Conservation (phyloP, 1,140 invertebrate species). For the Rhizoglyphus robini region DNA sequence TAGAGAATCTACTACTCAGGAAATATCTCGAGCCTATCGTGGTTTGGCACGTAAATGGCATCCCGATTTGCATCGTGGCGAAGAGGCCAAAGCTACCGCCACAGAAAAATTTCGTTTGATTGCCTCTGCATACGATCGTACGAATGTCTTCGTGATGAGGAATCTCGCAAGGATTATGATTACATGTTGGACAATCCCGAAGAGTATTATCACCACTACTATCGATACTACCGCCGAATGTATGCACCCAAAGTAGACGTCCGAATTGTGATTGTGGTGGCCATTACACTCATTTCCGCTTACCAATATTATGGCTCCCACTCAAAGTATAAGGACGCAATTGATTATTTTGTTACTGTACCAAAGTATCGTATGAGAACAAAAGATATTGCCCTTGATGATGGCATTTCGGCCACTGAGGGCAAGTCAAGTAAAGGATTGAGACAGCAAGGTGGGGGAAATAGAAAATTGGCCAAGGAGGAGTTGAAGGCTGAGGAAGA, state of each 20-base stretch:
- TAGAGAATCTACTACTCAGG: slow-evolving; percentile 51
- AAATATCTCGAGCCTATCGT: slow-evolving; percentile 64
- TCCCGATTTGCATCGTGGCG: slow-evolving; percentile 58
- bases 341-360: slow-evolving; percentile 67
- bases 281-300: slow-evolving; percentile 65
- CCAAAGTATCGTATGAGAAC: slow-evolving; percentile 67
- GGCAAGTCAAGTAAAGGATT: slow-evolving; percentile 39
- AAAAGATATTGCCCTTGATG: slow-evolving; percentile 59
- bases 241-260: slow-evolving; percentile 81
- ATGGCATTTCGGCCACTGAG: slow-evolving; percentile 38
- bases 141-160: slow-evolving; percentile 63
- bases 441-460: slow-evolving; percentile 31
- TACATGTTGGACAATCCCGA: slow-evolving; percentile 90
- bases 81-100: slow-evolving; percentile 54
- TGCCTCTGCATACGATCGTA: slow-evolving; percentile 61
- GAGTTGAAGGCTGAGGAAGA: slow-evolving; percentile 65
- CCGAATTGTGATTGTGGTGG: slow-evolving; percentile 63
- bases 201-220: slow-evolving; percentile 75
- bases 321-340: slow-evolving; percentile 57
- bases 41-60: slow-evolving; percentile 62
- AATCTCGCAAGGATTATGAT: slow-evolving; percentile 70
- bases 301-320: slow-evolving; percentile 40
- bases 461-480: slow-evolving; percentile 40
- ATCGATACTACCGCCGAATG: slow-evolving; percentile 67
- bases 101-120: slow-evolving; percentile 61